Conservation (phyloP, 2,888 invertebrate genomes). For the Nymphalis c-album region DNA sequence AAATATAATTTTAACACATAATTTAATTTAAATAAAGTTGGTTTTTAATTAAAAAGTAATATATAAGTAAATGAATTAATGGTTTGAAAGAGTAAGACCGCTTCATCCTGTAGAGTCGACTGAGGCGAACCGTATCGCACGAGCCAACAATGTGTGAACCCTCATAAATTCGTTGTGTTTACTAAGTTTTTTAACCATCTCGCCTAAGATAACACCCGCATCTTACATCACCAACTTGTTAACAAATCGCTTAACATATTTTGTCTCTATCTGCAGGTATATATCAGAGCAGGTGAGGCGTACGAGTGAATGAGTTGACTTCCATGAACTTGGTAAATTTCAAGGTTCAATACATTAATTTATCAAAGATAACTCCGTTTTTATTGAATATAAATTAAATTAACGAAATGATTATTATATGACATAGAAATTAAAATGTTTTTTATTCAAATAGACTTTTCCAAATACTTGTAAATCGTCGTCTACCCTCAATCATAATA, state of each 20-base stretch:
- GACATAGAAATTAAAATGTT: no score
- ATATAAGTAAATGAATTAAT: not conserved
- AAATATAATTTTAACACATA: not conserved
- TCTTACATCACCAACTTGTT: conserved; percentile 47
- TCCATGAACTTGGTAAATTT: conserved; percentile 60
- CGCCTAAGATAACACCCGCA: conserved; percentile 68
- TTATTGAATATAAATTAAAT: no score
- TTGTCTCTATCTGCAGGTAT: conserved; percentile 32
- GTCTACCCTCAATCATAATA: no score
- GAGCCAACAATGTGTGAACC: conserved; percentile 47
- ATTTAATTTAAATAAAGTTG: no score
- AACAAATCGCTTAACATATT: conserved; percentile 33
- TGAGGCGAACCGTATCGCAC: conserved; percentile 43
- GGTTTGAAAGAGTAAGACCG: not conserved
- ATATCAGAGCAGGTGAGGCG: conserved; percentile 37
- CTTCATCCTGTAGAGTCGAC: conserved; percentile 39
- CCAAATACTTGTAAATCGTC: no score
- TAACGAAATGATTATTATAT: no score
- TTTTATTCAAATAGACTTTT: no score
- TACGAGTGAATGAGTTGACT: conserved; percentile 24
- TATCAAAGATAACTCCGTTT: not conserved
- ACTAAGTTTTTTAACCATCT: conserved; percentile 48
- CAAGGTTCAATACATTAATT: conserved; percentile 47
- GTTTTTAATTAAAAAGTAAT: no score
- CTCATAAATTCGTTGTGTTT: conserved; percentile 61